Evolutionary conservation across 2,888 invertebrate species (phyloP).

Genomic region (Plagodis pulveraria): DNA sequence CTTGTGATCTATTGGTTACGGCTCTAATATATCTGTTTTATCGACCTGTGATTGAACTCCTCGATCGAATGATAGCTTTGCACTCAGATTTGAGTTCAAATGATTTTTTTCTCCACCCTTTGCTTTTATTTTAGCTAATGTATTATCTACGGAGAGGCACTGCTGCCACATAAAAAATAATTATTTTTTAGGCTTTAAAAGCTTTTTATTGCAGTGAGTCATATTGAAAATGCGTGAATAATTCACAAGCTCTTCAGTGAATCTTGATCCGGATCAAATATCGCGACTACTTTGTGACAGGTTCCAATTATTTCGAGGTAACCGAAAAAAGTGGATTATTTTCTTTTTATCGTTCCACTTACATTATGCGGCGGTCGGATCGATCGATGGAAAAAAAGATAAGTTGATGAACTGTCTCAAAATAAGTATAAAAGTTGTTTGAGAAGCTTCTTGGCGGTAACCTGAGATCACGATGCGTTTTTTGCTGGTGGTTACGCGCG

Average conservation of each 20-base stretch:
- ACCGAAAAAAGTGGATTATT: constrained; percentile 33
- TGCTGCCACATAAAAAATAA: not conserved
- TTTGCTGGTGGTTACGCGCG: constrained; percentile 51
- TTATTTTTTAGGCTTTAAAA: not conserved
- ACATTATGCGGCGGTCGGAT: constrained; percentile 27
- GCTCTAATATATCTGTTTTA: constrained; percentile 33
- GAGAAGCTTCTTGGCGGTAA: constrained; percentile 60
- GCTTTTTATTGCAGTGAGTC: not conserved
- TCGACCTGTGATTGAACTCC: constrained; percentile 5
- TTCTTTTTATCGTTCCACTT: constrained; percentile 39
- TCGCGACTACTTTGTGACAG: constrained; percentile 35
- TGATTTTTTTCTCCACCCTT: too few relatives aligned
- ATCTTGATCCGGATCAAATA: constrained; percentile 25
- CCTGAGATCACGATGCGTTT: constrained; percentile 64
- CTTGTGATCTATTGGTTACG: constrained; percentile 32
- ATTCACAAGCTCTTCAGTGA: constrained; percentile 16
- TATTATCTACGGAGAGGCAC: too few relatives aligned
- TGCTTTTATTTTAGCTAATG: too few relatives aligned
- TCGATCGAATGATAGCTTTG: not conserved
- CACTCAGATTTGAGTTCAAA: not conserved
- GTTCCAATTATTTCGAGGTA: constrained; percentile 33
- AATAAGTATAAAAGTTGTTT: constrained; percentile 61
- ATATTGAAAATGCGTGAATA: constrained; percentile 14
- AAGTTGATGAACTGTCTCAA: constrained; percentile 61
- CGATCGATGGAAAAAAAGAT: constrained; percentile 35